Conservation (phyloP, 92 coral and sea anemone species). For the Porites lobata region DNA sequence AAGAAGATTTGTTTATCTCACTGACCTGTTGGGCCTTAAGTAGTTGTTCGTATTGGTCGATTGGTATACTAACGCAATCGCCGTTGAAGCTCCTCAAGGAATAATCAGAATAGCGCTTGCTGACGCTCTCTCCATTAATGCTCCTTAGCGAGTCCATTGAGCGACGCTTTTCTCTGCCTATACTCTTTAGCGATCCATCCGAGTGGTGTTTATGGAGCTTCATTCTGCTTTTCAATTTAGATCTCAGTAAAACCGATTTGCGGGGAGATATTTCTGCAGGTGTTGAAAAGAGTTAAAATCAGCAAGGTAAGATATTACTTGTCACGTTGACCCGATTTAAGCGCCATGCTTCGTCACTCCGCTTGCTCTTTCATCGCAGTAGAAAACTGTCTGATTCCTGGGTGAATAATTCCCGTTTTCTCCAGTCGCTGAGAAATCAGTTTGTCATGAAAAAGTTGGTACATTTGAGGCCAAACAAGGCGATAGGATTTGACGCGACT, state of each 20-base stretch:
- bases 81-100: constrained; percentile 74
- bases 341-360: too few relatives aligned
- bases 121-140: neutral
- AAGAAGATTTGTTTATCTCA: neutral
- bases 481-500: too few relatives aligned
- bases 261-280: constrained; percentile 72
- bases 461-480: too few relatives aligned
- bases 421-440: too few relatives aligned
- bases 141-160: neutral
- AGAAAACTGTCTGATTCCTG: too few relatives aligned
- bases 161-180: constrained; percentile 68
- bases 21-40: constrained; percentile 85
- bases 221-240: constrained; percentile 79
- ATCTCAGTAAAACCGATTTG: constrained; percentile 78
- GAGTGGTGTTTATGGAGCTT: constrained; percentile 64
- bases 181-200: constrained; percentile 62
- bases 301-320: neutral
- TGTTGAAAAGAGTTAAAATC: constrained; percentile 14
- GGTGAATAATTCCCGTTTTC: too few relatives aligned
- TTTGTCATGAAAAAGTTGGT: too few relatives aligned
- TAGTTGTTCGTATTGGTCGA: constrained; percentile 77
- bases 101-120: constrained; percentile 60
- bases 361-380: too few relatives aligned
- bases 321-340: too few relatives aligned
- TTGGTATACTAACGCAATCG: constrained; percentile 76